Conservation (phyloP, 2,888 invertebrate species). For the Hydrotaea cyrtoneurina region DNA sequence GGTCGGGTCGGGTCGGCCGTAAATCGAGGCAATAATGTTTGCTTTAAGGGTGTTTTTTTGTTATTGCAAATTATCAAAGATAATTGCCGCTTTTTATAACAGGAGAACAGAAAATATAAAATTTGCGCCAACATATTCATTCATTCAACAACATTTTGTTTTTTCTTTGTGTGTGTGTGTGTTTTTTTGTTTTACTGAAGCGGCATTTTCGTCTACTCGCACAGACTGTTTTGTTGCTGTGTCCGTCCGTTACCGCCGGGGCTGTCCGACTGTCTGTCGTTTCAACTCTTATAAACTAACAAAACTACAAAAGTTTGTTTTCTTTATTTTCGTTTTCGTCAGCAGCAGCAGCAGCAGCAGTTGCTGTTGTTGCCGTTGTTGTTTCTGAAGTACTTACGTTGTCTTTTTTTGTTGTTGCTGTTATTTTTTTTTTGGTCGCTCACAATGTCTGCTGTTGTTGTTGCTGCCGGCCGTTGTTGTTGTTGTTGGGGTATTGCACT, state of each 20-base stretch:
- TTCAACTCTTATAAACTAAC: conserved; percentile 37
- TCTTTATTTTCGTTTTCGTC: conserved; percentile 24
- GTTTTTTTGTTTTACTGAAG: background rate
- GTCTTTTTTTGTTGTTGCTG: conserved; percentile 22
- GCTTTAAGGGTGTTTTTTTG: conserved; percentile 40
- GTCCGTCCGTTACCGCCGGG: background rate
- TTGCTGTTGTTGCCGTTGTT: background rate
- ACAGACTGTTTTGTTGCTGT: background rate
- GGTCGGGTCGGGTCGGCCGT: background rate
- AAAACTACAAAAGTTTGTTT: conserved; percentile 34
- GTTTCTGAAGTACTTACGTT: conserved; percentile 35
- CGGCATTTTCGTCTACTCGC: conserved; percentile 26
- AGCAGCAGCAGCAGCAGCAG: conserved; percentile 11
- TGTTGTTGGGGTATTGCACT: conserved; percentile 18
- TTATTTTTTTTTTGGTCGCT: conserved; percentile 22
- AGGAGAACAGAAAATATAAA: conserved; percentile 38
- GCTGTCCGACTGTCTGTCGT: background rate
- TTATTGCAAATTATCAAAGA: conserved; percentile 39
- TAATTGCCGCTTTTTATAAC: conserved; percentile 41
- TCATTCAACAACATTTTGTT: background rate
- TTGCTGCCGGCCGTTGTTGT: background rate
- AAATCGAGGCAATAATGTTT: conserved; percentile 15
- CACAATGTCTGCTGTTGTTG: conserved; percentile 19
- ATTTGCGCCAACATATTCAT: conserved; percentile 19
- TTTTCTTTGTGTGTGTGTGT: background rate